Evolutionary conservation across 2,888 invertebrate genomes (phyloP).

Genomic region (Drosophila monieri): DNA sequence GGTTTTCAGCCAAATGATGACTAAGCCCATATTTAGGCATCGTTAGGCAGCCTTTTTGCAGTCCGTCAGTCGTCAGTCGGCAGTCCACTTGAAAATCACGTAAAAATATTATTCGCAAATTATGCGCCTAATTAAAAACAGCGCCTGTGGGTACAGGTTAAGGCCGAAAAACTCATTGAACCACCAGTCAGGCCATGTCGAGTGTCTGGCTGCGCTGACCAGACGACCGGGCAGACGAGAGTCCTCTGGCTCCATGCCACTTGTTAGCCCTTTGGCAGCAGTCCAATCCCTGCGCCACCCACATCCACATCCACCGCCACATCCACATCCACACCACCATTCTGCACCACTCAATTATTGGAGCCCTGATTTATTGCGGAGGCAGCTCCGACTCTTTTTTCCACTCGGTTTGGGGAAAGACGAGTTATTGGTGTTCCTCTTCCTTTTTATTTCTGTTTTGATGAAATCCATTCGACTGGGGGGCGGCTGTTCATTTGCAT

Average conservation of each 20-base stretch:
- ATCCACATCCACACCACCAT: constrained; percentile 12
- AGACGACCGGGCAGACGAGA: constrained; percentile 63
- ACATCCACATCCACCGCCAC: background rate
- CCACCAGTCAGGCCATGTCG: constrained; percentile 52
- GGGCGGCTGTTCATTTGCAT: constrained; percentile 70
- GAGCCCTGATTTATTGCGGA: constrained; percentile 73
- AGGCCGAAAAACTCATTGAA: constrained; percentile 56
- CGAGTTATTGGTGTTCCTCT: constrained; percentile 65
- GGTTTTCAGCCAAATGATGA: constrained; percentile 1
- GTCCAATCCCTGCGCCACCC: constrained; percentile 4
- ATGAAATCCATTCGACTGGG: constrained; percentile 36
- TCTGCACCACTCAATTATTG: constrained; percentile 72
- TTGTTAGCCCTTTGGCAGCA: constrained; percentile 51
- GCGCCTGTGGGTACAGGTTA: constrained; percentile 25
- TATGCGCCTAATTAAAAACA: constrained; percentile 76
- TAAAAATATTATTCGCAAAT: constrained; percentile 72
- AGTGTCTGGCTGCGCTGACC: constrained; percentile 63
- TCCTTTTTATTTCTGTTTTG: constrained; percentile 26
- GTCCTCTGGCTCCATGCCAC: constrained; percentile 61
- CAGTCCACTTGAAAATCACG: constrained; percentile 65
- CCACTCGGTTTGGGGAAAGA: constrained; percentile 43
- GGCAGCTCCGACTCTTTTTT: constrained; percentile 27
- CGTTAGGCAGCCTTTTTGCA: constrained; percentile 60
- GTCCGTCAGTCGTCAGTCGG: constrained; percentile 14
- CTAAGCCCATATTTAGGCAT: constrained; percentile 49